phyloP scores from a whole-genome alignment of 2,888 invertebrate genomes.

The Pammene aurita region DNA sequence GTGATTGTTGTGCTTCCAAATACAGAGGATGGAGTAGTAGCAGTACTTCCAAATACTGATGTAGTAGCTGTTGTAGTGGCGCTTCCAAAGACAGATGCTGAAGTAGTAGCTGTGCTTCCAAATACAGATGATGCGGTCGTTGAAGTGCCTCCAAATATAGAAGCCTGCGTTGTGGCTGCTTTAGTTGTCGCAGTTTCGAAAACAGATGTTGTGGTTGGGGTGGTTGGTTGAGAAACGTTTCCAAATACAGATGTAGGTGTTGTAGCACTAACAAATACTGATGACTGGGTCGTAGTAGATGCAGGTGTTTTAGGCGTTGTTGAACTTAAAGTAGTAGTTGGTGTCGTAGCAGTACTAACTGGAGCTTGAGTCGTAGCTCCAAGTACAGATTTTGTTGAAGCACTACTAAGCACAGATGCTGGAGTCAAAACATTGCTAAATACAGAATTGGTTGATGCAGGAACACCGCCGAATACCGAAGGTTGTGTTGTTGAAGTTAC shows the following conservation, averaged over 20 bases:
- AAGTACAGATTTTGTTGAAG: conserved; percentile 52
- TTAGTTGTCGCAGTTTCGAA: no score
- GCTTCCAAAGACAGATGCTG: conserved; percentile 27
- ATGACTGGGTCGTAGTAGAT: conserved; percentile 48
- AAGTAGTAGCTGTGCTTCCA: conserved; percentile 43
- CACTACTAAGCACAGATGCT: conserved; percentile 44
- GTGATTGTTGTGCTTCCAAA: conserved; percentile 49
- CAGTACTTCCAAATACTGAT: background rate
- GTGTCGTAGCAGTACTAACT: background rate
- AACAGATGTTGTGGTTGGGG: conserved; percentile 44
- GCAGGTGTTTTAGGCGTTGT: conserved; percentile 18
- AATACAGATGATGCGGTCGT: conserved; percentile 48
- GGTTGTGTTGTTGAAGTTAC: conserved; percentile 31
- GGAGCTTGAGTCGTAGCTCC: conserved; percentile 47
- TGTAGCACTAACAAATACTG: conserved; percentile 48
- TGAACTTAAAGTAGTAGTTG: conserved; percentile 46
- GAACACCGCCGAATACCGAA: conserved; percentile 30
- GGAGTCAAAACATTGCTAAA: conserved; percentile 44
- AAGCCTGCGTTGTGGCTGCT: conserved; percentile 42
- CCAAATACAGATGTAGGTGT: conserved; percentile 56
- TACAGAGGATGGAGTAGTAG: conserved; percentile 42
- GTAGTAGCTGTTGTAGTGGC: background rate
- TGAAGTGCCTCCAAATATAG: conserved; percentile 48
- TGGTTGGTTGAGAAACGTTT: conserved; percentile 43
- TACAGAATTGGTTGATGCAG: conserved; percentile 39